Evolutionary conservation across 2,797 vertebrate species (phyloP), one percentile per base, ranked within the genome.

Genomic region (Pseudochaenichthys georgianus): DNA sequence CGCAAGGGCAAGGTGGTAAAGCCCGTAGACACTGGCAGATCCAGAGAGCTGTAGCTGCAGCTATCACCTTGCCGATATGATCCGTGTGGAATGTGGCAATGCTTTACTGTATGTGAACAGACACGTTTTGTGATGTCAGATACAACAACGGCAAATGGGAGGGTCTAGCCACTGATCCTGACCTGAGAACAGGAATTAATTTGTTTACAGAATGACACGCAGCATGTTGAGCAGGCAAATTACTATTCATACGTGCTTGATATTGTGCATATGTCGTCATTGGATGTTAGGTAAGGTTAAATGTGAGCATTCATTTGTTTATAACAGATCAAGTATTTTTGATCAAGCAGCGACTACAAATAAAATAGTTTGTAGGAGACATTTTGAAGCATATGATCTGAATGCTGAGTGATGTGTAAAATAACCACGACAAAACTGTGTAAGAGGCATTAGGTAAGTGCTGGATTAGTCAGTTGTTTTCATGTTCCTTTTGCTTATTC

Each of bases 11-110:
- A 78, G 69, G 75, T 57, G 10, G n/a, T 42, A 43, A 45, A 74
- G 64, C 54, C 69, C 46, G 80, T 43, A 53, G 47, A 82, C 73
- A 77, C 11, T 51, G 58, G 73, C 66, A 41, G 58, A 17, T 1
- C 61, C 34, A 60, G 62, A 74, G 52, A 68, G 66, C 60, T 80
- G 77, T 46, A 43, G 72, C 60, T 43, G 73, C 75, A 79, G 71
- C 78, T 73, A 87, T 91, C 86, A 91, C 86, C 83, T 80, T 53
- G 62, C 65, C 28, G 92, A 95, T 95, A 94, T 54, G 85, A 95
- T 95, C 94, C 80, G 87, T 89, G 88, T 93, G 94, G 94, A 93
- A 96, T 95, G 90, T 87, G 80, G 80, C 82, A 78, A 77, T 75
- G 81, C 87, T 89, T 85, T 75, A 70, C 73, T 70, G 83, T 78